Evolutionary conservation across 2,797 vertebrate genomes (phyloP).

Genomic region (Sebastes taczanowskii): DNA sequence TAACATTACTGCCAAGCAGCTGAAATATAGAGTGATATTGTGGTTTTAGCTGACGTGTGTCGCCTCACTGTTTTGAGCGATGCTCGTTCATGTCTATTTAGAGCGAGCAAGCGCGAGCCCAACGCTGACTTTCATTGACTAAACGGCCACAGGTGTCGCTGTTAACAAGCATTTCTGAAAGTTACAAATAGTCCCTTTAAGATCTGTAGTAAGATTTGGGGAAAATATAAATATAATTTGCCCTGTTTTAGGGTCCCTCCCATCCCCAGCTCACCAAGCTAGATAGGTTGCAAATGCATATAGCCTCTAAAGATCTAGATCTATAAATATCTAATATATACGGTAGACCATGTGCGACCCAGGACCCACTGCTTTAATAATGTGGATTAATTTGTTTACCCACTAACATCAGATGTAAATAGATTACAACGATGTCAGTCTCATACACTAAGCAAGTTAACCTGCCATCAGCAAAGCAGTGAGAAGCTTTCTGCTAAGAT

Average conservation of each 20-base stretch:
- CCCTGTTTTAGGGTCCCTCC: background rate
- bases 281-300: background rate
- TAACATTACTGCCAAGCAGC: too few species aligned
- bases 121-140: too few species aligned
- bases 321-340: background rate
- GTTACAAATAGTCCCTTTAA: background rate
- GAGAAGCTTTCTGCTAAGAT: constrained; percentile 59
- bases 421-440: constrained; percentile 40
- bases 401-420: constrained; percentile 27
- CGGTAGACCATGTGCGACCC: background rate
- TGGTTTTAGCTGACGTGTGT: too few species aligned
- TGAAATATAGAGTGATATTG: too few species aligned
- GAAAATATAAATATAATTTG: background rate
- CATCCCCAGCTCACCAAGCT: background rate
- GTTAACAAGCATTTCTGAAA: too few species aligned
- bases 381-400: constrained; percentile 37
- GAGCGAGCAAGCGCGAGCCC: too few species aligned
- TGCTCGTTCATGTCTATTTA: too few species aligned
- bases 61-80: too few species aligned
- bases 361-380: background rate
- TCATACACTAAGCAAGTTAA: constrained; percentile 40
- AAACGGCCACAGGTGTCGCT: too few species aligned
- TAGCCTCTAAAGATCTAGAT: background rate
- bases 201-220: background rate
- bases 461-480: constrained; percentile 45